Percentiles rank a stretch among this genome's conserved stretches.
Conservation (phyloP, 2,797 vertebrate genomes). For the Craterocephalus amniculus region DNA sequence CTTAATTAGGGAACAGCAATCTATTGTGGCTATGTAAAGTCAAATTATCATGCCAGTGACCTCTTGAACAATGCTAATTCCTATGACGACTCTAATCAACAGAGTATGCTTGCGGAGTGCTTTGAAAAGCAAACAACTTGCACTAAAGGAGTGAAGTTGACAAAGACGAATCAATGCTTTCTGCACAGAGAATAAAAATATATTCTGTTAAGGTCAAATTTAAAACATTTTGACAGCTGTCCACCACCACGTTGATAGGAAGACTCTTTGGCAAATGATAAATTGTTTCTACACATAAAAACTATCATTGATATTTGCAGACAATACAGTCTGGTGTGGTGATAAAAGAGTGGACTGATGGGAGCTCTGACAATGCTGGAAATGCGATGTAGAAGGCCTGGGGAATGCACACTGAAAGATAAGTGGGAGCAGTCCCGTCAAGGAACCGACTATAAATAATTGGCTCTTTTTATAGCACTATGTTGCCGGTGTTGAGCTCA, state of each 20-base stretch:
- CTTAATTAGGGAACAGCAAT: slow-evolving; percentile 65
- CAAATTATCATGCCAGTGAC: slow-evolving; percentile 37
- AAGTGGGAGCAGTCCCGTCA: slow-evolving; percentile 69
- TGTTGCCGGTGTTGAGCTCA: slow-evolving; percentile 50
- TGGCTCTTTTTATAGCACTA: slow-evolving; percentile 75
- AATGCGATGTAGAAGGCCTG: slow-evolving; percentile 42
- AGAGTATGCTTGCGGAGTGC: slow-evolving; percentile 17
- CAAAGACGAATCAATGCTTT: slow-evolving; percentile 18
- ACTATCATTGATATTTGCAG: slow-evolving; percentile 72
- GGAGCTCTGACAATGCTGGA: slow-evolving; percentile 54
- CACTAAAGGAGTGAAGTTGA: slow-evolving; percentile 4
- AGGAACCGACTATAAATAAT: slow-evolving; percentile 78
- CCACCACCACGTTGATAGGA: slow-evolving; percentile 1
- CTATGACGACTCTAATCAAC: slow-evolving; percentile 8
- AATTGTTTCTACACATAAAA: slow-evolving; percentile 64
- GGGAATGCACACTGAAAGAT: slow-evolving; percentile 72
- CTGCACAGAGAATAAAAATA: background rate
- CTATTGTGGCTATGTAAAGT: slow-evolving; percentile 37
- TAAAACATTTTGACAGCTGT: slow-evolving; percentile 21
- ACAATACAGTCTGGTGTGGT: slow-evolving; percentile 59
- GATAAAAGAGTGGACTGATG: slow-evolving; percentile 63
- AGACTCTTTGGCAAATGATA: slow-evolving; percentile 39
- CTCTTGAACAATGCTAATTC: slow-evolving; percentile 37
- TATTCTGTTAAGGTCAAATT: background rate
- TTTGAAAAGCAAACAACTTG: slow-evolving; percentile 23